These are phyloP conservation scores for Pollimyrus isidori DNA, from an alignment of 2,113 vertebrate genomes.

Conservation along the genomic window DNA sequence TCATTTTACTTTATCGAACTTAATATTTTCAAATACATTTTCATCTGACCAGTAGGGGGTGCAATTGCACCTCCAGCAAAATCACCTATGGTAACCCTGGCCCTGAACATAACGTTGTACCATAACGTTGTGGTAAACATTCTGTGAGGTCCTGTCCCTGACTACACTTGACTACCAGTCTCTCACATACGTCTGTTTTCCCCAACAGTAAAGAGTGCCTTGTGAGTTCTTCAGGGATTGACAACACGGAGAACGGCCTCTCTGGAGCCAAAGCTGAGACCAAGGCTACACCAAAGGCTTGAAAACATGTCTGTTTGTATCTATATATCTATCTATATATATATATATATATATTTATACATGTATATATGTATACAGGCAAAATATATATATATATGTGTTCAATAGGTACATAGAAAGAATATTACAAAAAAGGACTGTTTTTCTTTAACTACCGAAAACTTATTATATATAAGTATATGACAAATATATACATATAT, in stretches of 20 bases:
- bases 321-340: constrained; percentile 7
- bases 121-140: neutral
- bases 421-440: constrained; percentile 46
- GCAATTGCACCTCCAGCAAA: neutral
- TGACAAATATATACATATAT: constrained; percentile 39
- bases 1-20: neutral
- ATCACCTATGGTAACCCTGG: neutral
- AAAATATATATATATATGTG: constrained; percentile 34
- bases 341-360: constrained; percentile 39
- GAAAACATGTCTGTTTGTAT: constrained; percentile 42
- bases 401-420: constrained; percentile 29
- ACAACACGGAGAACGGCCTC: constrained; percentile 91
- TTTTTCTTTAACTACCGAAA: constrained; percentile 52
- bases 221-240: constrained; percentile 86
- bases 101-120: neutral
- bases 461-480: constrained; percentile 27
- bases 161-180: neutral
- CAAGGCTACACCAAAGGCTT: constrained; percentile 85
- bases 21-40: neutral
- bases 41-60: neutral
- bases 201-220: constrained; percentile 84
- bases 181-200: constrained; percentile 2
- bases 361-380: constrained; percentile 42
- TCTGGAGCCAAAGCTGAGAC: constrained; percentile 83
- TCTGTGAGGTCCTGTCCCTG: neutral